Evolutionary conservation across 1,140 invertebrate species (phyloP).

Genomic region (Lucilia sericata): DNA sequence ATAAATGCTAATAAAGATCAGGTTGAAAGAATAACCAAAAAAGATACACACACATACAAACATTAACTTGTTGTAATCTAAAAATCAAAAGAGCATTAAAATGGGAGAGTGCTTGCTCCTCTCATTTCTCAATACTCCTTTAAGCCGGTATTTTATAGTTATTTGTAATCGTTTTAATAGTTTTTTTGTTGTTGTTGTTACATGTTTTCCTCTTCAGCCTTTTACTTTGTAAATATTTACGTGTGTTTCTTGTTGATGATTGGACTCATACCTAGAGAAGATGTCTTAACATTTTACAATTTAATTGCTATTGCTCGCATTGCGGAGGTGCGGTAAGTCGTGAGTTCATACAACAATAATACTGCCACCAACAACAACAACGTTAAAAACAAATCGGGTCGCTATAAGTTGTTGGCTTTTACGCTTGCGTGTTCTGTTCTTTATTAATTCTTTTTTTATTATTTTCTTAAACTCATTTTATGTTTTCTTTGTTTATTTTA

Average conservation of each 20-base stretch:
- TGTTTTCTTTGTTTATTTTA: not conserved
- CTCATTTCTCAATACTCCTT: constrained; percentile 24
- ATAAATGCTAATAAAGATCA: not conserved
- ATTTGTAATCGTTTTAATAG: not conserved
- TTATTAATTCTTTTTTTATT: not conserved
- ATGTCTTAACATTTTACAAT: constrained; percentile 15
- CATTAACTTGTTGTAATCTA: not conserved
- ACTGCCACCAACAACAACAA: not conserved
- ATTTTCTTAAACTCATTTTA: not conserved
- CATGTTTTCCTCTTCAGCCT: no score
- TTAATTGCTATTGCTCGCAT: constrained; percentile 18
- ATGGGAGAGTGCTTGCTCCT: not conserved
- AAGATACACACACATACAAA: not conserved
- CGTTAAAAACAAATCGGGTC: not conserved
- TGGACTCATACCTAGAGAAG: not conserved
- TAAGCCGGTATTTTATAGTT: constrained; percentile 13
- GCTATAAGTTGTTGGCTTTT: not conserved
- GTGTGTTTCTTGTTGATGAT: not conserved
- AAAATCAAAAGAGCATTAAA: not conserved
- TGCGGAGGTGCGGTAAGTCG: constrained; percentile 22
- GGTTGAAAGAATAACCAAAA: not conserved
- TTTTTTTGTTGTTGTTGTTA: not conserved
- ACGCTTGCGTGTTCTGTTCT: constrained; percentile 22
- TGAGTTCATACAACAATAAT: not conserved
- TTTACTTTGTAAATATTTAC: no score